These are phyloP conservation scores for Pterois miles DNA, from an alignment of 2,797 vertebrate genomes.

Conservation along the genomic window DNA sequence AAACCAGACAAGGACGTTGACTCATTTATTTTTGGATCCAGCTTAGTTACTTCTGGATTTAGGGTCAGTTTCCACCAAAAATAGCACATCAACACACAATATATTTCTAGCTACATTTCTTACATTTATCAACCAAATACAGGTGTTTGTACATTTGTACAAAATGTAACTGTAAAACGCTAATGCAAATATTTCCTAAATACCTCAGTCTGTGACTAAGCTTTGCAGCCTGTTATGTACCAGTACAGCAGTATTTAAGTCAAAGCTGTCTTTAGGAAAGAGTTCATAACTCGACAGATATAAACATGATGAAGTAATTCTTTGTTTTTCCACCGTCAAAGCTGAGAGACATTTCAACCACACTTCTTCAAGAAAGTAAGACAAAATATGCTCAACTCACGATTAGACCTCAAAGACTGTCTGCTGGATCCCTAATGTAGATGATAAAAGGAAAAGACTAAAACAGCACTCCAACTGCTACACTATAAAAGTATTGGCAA, in stretches of 20 bases:
- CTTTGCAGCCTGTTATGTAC: not conserved
- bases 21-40: fast-evolving
- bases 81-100: not conserved
- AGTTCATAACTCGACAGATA: not conserved
- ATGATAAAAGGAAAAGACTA: not conserved
- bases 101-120: not conserved
- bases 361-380: not conserved
- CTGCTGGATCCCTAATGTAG: not conserved
- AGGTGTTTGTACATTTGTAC: not conserved
- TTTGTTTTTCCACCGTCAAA: constrained; percentile 1
- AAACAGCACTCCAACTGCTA: not conserved
- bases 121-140: not conserved
- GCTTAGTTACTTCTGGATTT: not conserved
- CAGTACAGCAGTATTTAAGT: constrained; percentile 3
- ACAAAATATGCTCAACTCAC: not conserved
- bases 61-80: fast-evolving
- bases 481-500: not conserved
- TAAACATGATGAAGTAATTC: not conserved
- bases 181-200: not conserved
- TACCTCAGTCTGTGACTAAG: not conserved
- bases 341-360: constrained; percentile 2
- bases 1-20: not conserved
- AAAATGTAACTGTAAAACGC: not conserved
- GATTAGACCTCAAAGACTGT: not conserved
- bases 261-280: not conserved